phyloP scores from a whole-genome alignment of 35 echinoderm and acorn worm species.

The Ophioderma brevispina region DNA sequence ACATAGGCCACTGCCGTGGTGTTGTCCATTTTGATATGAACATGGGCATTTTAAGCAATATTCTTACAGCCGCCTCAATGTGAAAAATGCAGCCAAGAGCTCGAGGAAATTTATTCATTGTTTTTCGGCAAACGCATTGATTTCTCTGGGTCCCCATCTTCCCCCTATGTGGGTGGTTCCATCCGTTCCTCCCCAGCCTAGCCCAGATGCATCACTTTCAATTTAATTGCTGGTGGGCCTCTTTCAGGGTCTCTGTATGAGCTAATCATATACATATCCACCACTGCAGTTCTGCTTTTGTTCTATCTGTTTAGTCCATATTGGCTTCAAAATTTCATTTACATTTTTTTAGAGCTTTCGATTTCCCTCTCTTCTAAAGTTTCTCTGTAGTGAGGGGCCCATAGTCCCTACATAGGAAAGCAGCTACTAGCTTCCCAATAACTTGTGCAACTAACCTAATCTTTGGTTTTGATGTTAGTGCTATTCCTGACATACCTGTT shows the following conservation, averaged over 20 bases:
- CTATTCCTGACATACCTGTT: conserved; percentile 19
- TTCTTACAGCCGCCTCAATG: conserved; percentile 46
- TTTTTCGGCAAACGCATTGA: background rate
- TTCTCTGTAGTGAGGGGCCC: conserved; percentile 63
- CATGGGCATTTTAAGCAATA: conserved; percentile 34
- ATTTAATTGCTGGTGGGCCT: conserved; percentile 5
- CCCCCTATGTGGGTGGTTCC: conserved; percentile 35
- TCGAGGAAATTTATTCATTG: conserved; percentile 56
- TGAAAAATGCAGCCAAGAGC: conserved; percentile 40
- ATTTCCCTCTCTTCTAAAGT: conserved; percentile 61
- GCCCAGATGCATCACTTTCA: conserved; percentile 49
- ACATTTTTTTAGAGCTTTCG: conserved; percentile 28
- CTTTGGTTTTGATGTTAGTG: background rate
- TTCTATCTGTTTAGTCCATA: conserved; percentile 27
- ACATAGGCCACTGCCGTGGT: conserved; percentile 71
- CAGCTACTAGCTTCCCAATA: conserved; percentile 70
- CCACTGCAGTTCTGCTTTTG: conserved; percentile 47
- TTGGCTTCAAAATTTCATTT: conserved; percentile 62
- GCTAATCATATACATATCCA: conserved; percentile 57
- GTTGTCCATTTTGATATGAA: conserved; percentile 49
- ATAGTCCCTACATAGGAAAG: conserved; percentile 54
- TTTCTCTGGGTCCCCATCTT: conserved; percentile 48
- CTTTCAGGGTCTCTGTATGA: background rate
- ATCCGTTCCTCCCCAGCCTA: conserved; percentile 72
- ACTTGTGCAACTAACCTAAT: conserved; percentile 50